Conservation (phyloP, 2,888 invertebrate species). For the Colletes collaris region DNA sequence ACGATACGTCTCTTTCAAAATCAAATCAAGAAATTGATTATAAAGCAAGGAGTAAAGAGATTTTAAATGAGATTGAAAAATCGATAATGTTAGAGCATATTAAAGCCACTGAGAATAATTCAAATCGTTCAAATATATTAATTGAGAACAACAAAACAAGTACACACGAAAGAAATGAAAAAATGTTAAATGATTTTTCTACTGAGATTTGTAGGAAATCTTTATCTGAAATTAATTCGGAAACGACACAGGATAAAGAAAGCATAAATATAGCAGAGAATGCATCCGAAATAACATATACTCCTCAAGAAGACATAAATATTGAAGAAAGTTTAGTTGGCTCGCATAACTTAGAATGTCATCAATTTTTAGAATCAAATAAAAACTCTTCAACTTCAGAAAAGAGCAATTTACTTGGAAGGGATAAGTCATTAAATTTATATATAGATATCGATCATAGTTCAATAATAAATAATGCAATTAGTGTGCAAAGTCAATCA, state of each 20-base stretch:
- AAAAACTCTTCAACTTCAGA: constrained; percentile 19
- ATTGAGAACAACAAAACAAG: constrained; percentile 36
- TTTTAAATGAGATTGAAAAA: constrained; percentile 78
- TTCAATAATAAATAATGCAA: constrained; percentile 11
- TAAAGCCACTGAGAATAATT: constrained; percentile 60
- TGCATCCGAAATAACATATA: constrained; percentile 14
- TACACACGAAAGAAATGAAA: constrained; percentile 63
- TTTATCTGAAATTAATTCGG: constrained; percentile 72
- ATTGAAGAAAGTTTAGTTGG: constrained; percentile 12
- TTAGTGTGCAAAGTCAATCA: neutral
- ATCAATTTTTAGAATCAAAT: constrained; percentile 1
- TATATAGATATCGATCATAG: neutral
- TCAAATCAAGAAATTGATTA: constrained; percentile 73
- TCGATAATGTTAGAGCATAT: constrained; percentile 76
- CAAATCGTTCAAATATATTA: constrained; percentile 35
- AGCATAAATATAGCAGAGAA: constrained; percentile 31
- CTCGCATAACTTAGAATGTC: neutral
- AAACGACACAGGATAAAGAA: constrained; percentile 31
- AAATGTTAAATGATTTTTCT: constrained; percentile 68
- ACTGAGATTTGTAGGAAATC: constrained; percentile 68
- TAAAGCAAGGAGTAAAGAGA: constrained; percentile 76
- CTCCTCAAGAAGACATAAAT: constrained; percentile 8
- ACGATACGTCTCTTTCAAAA: constrained; percentile 37
- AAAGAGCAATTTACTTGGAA: constrained; percentile 4
- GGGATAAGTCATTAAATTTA: constrained; percentile 15